A percentile compares a stretch with the other conserved stretches of the same genome.
Conservation (phyloP, 2,888 invertebrate genomes). For the Anoncus sp. region DNA sequence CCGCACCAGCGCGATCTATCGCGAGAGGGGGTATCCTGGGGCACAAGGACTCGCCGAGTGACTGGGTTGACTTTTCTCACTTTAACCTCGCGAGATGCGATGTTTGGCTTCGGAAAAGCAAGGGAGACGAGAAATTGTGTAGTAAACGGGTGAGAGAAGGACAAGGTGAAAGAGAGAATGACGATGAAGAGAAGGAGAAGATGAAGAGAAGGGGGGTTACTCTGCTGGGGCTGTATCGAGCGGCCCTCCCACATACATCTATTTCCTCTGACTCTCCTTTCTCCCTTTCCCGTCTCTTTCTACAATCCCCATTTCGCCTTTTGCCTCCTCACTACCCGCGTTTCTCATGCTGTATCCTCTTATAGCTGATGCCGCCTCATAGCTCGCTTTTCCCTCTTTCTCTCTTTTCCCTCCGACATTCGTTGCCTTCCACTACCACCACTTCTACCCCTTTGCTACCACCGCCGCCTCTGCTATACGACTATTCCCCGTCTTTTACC, state of each 20-base stretch:
- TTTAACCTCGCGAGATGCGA: constrained; percentile 82
- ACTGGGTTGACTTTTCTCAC: constrained; percentile 83
- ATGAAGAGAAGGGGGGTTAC: constrained; percentile 72
- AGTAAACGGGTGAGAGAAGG: constrained; percentile 39
- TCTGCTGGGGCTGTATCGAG: constrained; percentile 83
- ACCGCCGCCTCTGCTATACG: constrained; percentile 70
- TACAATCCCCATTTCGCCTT: constrained; percentile 70
- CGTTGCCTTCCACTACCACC: constrained; percentile 80
- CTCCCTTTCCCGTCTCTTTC: constrained; percentile 72
- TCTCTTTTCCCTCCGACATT: constrained; percentile 81
- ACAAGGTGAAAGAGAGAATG: constrained; percentile 55
- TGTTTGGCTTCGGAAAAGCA: constrained; percentile 79
- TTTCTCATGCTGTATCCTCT: constrained; percentile 62
- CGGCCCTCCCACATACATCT: constrained; percentile 83
- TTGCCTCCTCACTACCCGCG: constrained; percentile 61
- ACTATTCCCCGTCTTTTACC: constrained; percentile 65
- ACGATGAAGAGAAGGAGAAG: constrained; percentile 65
- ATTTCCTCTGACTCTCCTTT: constrained; percentile 80
- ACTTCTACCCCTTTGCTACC: constrained; percentile 72
- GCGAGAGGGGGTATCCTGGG: constrained; percentile 71
- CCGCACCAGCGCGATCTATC: constrained; percentile 59
- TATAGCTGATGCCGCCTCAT: constrained; percentile 57
- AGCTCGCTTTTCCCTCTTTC: constrained; percentile 72
- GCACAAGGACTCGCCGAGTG: constrained; percentile 78
- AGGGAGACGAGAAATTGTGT: constrained; percentile 49